Conservation (phyloP, 2,113 vertebrate genomes). For the Bos indicus region DNA sequence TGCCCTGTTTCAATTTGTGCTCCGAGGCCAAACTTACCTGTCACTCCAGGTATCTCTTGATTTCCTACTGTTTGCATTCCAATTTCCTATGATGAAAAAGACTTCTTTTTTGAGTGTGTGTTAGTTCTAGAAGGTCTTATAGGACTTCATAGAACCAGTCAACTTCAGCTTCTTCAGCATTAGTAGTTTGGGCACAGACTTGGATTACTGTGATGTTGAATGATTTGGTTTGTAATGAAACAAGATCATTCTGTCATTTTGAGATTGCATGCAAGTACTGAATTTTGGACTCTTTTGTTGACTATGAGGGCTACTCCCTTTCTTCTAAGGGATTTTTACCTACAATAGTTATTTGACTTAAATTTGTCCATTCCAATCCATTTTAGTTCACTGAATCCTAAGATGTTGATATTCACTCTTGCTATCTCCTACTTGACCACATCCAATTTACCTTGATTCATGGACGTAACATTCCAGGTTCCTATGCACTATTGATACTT, state of each 20-base stretch:
- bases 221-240: neutral
- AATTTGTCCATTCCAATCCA: neutral
- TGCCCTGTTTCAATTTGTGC: neutral
- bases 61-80: neutral
- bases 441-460: neutral
- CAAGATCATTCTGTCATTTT: neutral
- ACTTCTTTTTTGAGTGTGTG: neutral
- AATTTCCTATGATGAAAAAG: neutral
- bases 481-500: neutral
- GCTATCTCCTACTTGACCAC: neutral
- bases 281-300: neutral
- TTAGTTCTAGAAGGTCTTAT: neutral
- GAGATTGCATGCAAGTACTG: neutral
- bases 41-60: neutral
- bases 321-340: neutral
- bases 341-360: accelerated
- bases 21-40: neutral
- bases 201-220: neutral
- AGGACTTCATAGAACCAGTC: neutral
- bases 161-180: neutral
- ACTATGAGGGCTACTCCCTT: neutral
- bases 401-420: neutral
- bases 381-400: neutral
- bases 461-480: neutral
- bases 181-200: neutral